These are phyloP conservation scores for Peromyscus californicus DNA, from an alignment of 2,113 vertebrate species.

Conservation along the genomic window DNA sequence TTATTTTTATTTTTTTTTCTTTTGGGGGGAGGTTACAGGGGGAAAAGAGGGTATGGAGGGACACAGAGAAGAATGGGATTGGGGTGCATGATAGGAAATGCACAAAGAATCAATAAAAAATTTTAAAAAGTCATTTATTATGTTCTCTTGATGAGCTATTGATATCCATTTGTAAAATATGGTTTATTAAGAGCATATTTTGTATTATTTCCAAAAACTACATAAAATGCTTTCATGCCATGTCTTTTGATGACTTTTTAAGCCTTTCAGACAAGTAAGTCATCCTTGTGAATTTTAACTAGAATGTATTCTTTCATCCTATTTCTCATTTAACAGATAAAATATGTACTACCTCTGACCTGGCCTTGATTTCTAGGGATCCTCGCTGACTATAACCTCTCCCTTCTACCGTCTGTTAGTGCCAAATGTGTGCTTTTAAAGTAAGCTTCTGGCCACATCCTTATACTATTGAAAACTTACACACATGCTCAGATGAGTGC, in stretches of 20 bases:
- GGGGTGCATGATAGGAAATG: not conserved
- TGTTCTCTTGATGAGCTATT: not conserved
- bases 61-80: no score
- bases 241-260: not conserved
- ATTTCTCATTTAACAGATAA: not conserved
- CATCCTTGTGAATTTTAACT: constrained; percentile 2
- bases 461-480: not conserved
- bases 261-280: not conserved
- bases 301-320: not conserved
- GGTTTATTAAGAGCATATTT: not conserved
- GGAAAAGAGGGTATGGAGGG: no score
- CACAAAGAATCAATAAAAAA: not conserved
- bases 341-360: not conserved
- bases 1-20: no score
- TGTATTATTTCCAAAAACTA: not conserved
- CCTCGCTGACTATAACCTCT: not conserved
- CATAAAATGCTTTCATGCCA: not conserved
- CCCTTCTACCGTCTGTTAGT: not conserved
- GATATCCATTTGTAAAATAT: constrained; percentile 18
- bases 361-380: not conserved
- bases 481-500: not conserved
- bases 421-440: constrained; percentile 10
- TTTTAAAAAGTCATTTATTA: not conserved
- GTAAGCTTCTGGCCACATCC: not conserved
- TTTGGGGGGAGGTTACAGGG: no score